Evolutionary conservation across 1,140 invertebrate genomes (phyloP), one percentile per base, ranked within the genome.

Genomic region (Venturia canescens): DNA sequence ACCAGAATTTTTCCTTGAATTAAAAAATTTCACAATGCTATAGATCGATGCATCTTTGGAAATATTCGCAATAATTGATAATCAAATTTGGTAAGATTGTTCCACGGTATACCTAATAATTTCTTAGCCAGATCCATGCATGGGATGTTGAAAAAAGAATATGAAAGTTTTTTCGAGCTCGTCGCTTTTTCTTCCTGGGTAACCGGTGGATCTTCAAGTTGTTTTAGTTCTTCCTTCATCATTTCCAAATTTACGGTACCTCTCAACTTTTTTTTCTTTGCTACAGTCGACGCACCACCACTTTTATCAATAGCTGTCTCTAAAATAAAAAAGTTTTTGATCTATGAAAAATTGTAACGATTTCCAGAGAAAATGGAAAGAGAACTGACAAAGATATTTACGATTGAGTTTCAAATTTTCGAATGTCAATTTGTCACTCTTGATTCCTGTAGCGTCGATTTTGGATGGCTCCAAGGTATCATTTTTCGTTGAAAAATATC

Each of bases 1-100:
- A 95, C 94, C 7, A 96, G 82, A 57, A 94, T 86, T 91, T 96
- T 94, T 26, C 91, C 91, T 92, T 26, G 9, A 81, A 69, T 70
- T 26, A 79, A 53, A 78, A 71, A 34, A 38, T 72, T 63, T n/a
- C n/a, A n/a, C 11, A 44, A 44, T 13, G n/a, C 16, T 1, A n/a
- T 53, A 53, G n/a, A 53, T 44, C 7, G 13, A 44, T 13, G 11
- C 13, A 11, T 9, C 13, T 44, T 44, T 44, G 38, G n/a, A n/a
- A 44, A 44, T 44, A 44, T 44, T 13, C 1, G 13, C 11, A 44
- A 44, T 11, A 44, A 9, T 4, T 44, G 7, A 34, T 7, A 34
- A 34, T 34, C 3, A 34, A 34, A 34, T 34, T 34, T 34, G 31
- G 3, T 34, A 11, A n/a, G 23, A 26, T 29, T 74, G 31, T 63